Percentiles rank a stretch among this genome's conserved stretches.
Evolutionary conservation across 2,797 vertebrate genomes (phyloP).

Genomic region (Sciurus carolinensis): DNA sequence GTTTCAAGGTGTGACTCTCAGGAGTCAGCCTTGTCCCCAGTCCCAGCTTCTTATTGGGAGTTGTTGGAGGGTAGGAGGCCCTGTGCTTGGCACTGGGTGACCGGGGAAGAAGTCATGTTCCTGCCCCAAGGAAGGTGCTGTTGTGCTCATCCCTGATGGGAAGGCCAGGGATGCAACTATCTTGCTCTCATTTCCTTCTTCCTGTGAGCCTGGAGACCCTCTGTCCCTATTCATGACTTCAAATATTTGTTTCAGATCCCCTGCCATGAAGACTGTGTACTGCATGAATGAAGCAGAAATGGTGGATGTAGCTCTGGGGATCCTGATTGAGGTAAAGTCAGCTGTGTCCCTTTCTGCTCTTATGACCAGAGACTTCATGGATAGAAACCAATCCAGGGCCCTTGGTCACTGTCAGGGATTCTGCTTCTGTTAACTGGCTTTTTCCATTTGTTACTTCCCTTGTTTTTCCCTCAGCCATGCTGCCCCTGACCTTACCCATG

Average conservation of each 20-base stretch:
- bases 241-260: constrained; percentile 62
- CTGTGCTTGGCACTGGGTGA: not conserved
- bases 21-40: not conserved
- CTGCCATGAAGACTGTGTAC: constrained; percentile 75
- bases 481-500: not conserved
- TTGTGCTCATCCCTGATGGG: not conserved
- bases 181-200: too few species aligned
- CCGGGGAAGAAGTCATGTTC: not conserved
- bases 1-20: not conserved
- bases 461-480: accelerated
- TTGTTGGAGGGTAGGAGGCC: not conserved
- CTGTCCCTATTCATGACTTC: not conserved
- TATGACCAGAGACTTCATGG: not conserved
- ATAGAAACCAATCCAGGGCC: not conserved
- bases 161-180: not conserved
- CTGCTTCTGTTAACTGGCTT: too few species aligned
- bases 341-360: not conserved
- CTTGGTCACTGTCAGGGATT: not conserved
- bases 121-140: too few species aligned
- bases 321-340: constrained; percentile 87
- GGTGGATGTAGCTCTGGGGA: constrained; percentile 85
- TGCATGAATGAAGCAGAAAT: constrained; percentile 90
- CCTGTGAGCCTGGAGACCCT: not conserved
- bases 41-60: not conserved
- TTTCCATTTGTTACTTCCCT: too few species aligned